Percentiles rank a stretch among this genome's conserved stretches.
Evolutionary conservation across 2,113 vertebrate genomes (phyloP).

Genomic region (Ptychochromis oligacanthus): DNA sequence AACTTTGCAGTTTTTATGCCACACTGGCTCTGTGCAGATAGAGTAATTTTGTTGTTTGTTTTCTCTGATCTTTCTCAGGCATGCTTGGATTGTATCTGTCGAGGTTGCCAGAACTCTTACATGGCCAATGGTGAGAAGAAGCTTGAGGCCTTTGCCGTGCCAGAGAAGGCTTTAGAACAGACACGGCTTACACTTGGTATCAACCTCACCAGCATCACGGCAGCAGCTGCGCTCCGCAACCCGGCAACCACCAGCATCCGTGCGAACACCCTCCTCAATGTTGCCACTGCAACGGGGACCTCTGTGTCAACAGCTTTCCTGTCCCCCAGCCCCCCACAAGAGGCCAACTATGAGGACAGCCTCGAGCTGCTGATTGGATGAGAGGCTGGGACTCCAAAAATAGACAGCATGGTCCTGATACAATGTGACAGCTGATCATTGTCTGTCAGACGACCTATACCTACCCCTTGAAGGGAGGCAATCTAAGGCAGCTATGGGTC

Average conservation of each 20-base stretch:
- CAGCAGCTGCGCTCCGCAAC: conserved; percentile 87
- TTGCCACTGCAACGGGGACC: conserved; percentile 81
- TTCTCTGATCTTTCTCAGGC: conserved; percentile 68
- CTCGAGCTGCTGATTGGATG: conserved; percentile 92
- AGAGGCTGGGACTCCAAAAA: conserved; percentile 48
- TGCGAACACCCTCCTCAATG: conserved; percentile 74
- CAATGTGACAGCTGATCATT: conserved; percentile 69
- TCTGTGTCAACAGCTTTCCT: conserved; percentile 92
- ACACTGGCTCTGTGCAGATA: background rate
- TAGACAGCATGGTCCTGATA: conserved; percentile 67
- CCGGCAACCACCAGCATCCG: conserved; percentile 74
- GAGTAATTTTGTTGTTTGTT: background rate
- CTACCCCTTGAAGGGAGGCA: conserved; percentile 40
- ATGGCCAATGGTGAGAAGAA: conserved; percentile 99
- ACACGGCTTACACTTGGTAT: conserved; percentile 98
- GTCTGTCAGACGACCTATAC: conserved; percentile 55
- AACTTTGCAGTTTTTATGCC: background rate
- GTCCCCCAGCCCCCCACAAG: conserved; percentile 90
- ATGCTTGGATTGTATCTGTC: conserved; percentile 98
- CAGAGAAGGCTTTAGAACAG: conserved; percentile 98
- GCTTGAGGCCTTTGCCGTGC: conserved; percentile 97
- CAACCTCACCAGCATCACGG: conserved; percentile 97
- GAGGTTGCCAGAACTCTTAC: conserved; percentile 99
- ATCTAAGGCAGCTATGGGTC: conserved; percentile 74
- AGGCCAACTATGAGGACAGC: conserved; percentile 94